Conservation (phyloP, 2,888 invertebrate genomes). For the Aphodius sticticus region DNA sequence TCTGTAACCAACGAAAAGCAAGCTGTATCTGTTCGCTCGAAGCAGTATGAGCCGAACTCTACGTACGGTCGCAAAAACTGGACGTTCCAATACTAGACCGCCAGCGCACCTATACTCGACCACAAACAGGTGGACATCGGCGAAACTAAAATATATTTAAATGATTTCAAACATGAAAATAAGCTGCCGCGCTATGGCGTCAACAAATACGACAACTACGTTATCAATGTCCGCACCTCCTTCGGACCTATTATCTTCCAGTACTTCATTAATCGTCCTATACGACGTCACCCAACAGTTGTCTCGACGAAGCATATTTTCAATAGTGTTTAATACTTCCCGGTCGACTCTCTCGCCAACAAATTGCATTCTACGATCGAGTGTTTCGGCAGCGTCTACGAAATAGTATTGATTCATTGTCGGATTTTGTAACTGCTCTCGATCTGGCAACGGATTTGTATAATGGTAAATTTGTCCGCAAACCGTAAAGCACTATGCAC, state of each 20-base stretch:
- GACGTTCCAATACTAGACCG: too few species aligned
- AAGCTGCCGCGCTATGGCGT: too few species aligned
- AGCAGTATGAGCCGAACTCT: too few species aligned
- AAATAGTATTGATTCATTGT: slow-evolving; percentile 37
- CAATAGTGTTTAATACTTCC: slow-evolving; percentile 9
- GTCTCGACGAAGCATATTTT: slow-evolving; percentile 18
- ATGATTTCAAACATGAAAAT: too few species aligned
- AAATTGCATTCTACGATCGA: slow-evolving; percentile 7
- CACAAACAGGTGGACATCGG: too few species aligned
- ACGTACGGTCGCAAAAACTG: too few species aligned
- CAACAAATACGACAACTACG: background rate
- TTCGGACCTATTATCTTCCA: slow-evolving; percentile 16
- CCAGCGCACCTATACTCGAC: too few species aligned
- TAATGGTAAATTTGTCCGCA: slow-evolving; percentile 39
- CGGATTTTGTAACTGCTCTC: background rate
- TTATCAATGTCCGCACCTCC: background rate
- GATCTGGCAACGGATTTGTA: slow-evolving; percentile 25
- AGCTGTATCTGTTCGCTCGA: too few species aligned
- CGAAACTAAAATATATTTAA: too few species aligned
- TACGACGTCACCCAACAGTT: slow-evolving; percentile 21
- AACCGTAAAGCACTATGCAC: slow-evolving; percentile 32
- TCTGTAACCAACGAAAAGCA: too few species aligned
- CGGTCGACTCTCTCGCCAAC: slow-evolving; percentile 14
- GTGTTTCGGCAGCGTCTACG: slow-evolving; percentile 35
- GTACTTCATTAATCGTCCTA: slow-evolving; percentile 28